Conservation (phyloP, 2,888 invertebrate species). For the Bedellia somnulentella region DNA sequence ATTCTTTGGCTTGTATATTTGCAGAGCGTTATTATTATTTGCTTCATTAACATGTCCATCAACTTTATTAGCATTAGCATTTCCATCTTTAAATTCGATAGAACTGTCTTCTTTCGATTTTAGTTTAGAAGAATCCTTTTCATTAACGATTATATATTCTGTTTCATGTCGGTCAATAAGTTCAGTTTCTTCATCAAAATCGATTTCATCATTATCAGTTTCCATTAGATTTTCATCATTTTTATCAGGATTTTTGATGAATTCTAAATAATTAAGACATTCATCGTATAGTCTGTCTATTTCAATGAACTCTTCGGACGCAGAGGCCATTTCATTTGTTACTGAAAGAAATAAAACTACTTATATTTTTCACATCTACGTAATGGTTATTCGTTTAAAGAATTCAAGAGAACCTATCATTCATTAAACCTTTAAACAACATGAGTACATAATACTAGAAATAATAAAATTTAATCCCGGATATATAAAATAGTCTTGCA, state of each 20-base stretch:
- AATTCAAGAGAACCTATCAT: too few species aligned
- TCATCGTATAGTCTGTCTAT: constrained; percentile 41
- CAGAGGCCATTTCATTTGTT: constrained; percentile 15
- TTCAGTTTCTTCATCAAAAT: constrained; percentile 9
- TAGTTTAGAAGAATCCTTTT: constrained; percentile 15
- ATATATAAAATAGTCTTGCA: too few species aligned
- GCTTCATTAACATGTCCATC: constrained; percentile 27
- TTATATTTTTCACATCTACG: not conserved
- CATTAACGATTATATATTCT: too few species aligned
- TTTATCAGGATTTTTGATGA: too few species aligned
- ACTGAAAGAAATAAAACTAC: constrained; percentile 2
- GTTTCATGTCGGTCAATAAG: constrained; percentile 4
- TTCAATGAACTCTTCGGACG: constrained; percentile 28
- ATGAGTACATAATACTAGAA: too few species aligned
- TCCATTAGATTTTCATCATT: not conserved
- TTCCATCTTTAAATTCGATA: constrained; percentile 8
- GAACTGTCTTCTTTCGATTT: constrained; percentile 11
- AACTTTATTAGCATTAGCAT: constrained; percentile 15
- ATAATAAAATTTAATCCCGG: too few species aligned
- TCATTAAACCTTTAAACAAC: too few species aligned
- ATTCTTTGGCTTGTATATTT: not conserved
- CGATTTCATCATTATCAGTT: constrained; percentile 6
- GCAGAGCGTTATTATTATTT: constrained; percentile 21
- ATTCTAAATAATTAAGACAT: constrained; percentile 33
- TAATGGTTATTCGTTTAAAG: too few species aligned